Base-by-base conservation (phyloP, 1,140 invertebrate genomes). In the Penaeus vannamei region DNA sequence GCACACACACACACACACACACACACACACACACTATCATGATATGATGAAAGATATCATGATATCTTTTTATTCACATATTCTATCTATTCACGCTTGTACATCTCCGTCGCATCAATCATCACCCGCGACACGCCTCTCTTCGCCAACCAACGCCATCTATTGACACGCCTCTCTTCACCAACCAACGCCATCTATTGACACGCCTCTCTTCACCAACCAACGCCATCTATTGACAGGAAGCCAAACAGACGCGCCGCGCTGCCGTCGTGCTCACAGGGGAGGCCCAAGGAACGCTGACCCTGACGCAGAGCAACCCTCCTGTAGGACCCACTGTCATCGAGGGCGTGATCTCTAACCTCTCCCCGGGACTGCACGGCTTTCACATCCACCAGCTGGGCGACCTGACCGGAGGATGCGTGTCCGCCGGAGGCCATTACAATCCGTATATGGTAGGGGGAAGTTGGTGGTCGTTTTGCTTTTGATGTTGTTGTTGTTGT, bases 381-480 rank as follows among this genome's bases (percentile, higher is more conserved):
- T 99, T 99, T 94, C 99, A 99, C 93, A 95, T 99, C 84, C 99
- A 99, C 92, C 96, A 99, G 94, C 99, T 98, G 93, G 99, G 98
- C 1, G 98, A 99, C 93, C 97, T 97, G 91, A 98, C 98, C 62
- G 98, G 99, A 93, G 98, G 98, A 0, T 99, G 99, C 93, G 97
- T 96, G 5, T 98, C 97, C 82, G 98, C 98, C 29, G 99, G 98
- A 0, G 94, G 97, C 1, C 99, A 99, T 94, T 99, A 98, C 94
- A 99, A 99, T 94, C 98, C 98, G 0, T 91, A 94, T 79, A 95
- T 53, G 72, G 90, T 91, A 79, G 64, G 64, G 20, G 22, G 36
- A 14, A 1, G 0, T 32, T 61, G 26, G 3, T 14, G 32, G 53
- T 32, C 1, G 2, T 72, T 85, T 8, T 26, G 26, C 32, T 42